Evolutionary conservation across 1,140 invertebrate genomes (phyloP), one percentile per base, ranked within the genome.

Genomic region (Bombus soroeensis): DNA sequence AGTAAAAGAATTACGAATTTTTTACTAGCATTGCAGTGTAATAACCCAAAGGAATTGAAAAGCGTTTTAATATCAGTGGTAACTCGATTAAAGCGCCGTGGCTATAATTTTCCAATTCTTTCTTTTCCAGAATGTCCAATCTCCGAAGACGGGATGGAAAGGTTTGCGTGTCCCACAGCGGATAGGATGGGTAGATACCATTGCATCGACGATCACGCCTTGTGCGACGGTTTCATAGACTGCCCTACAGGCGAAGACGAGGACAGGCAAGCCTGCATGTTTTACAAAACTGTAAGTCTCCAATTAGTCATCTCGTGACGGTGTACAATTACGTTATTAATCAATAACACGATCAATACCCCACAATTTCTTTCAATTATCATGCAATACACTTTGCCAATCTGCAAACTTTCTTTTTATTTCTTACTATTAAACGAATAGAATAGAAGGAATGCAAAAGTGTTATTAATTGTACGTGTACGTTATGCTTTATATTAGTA

Each of bases 181-280:
- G 98, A 99, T 95, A 95, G 97, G 87, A 97, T 98, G 95, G 98
- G 98, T 62, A 96, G 98, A 88, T 99, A 98, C 95, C 97, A 98
- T 87, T 99, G 98, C 95, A 99, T 99, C 95, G 98, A 99, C 95
- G 98, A 99, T 96, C 98, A 99, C 95, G 98, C 98, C 84, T 96
- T 99, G 39, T 99, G 98, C 95, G 98, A 99, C 95, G 98, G 98
- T 71, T 99, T 98, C 95, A 97, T 98, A 93, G 98, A 99, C 96
- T 99, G 98, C 95, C 98, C 98, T 39, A 97, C 97, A 85, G 98
- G 97, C 77, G 98, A 99, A 94, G 98, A 99, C 94, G 98, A 99
- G 94, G 98, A 99, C 93, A 96, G 98, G 93, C 97, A 98, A 94
- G 97, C 98, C 77, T 99, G 98, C 96, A 98, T 99, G 98, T 99